Percentiles rank a stretch among this genome's conserved stretches.
Conservation (phyloP, 2,113 vertebrate genomes). For the Lophius piscatorius region DNA sequence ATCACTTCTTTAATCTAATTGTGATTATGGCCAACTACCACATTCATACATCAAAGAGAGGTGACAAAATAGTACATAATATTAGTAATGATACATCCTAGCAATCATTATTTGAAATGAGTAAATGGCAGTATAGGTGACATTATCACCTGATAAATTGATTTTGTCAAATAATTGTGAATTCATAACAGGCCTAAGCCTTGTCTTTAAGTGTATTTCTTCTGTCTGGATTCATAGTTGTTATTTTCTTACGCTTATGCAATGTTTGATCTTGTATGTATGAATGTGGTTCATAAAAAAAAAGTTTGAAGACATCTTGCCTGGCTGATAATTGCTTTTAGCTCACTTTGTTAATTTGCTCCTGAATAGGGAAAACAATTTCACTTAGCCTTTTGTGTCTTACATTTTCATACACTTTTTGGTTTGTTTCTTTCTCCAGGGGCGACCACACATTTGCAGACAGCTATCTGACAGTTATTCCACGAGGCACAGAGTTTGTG, state of each 20-base stretch:
- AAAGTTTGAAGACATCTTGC: too few relatives aligned
- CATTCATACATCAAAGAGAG: neutral
- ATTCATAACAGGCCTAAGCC: too few relatives aligned
- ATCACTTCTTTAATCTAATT: neutral
- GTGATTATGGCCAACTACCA: neutral
- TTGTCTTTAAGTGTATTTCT: neutral
- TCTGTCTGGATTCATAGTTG: neutral
- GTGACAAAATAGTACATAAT: neutral
- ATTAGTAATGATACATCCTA: too few relatives aligned
- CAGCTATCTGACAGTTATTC: conserved; percentile 95
- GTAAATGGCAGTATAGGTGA: too few relatives aligned
- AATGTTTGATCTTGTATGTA: too few relatives aligned
- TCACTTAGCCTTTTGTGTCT: neutral
- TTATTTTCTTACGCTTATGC: too few relatives aligned
- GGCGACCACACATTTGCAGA: conserved; percentile 97
- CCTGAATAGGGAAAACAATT: neutral
- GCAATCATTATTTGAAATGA: too few relatives aligned
- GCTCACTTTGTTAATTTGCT: too few relatives aligned
- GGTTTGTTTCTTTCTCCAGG: conserved; percentile 65
- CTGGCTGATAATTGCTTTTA: too few relatives aligned
- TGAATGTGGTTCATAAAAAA: too few relatives aligned
- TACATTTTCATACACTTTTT: neutral
- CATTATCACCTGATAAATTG: too few relatives aligned
- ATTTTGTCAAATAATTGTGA: too few relatives aligned
- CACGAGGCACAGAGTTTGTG: conserved; percentile 92